phyloP scores from a whole-genome alignment of 2,113 vertebrate species.

The Centrocercus urophasianus region DNA sequence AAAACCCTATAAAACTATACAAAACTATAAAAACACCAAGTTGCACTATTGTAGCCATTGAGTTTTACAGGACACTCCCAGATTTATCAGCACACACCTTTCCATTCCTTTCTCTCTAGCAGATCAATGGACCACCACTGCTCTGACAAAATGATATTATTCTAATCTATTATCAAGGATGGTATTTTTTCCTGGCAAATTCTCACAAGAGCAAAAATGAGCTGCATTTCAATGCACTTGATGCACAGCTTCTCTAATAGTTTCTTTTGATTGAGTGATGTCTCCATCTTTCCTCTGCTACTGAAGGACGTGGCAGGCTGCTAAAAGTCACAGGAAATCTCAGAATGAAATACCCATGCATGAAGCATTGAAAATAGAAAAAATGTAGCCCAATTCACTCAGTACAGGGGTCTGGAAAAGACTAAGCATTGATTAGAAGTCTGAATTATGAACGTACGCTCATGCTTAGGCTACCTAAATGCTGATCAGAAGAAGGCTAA shows the following conservation, averaged over 20 bases:
- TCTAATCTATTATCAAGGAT: not conserved
- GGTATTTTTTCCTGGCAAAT: not conserved
- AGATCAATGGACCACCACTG: not conserved
- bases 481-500: not conserved
- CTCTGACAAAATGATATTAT: not conserved
- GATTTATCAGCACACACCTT: not conserved
- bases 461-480: not conserved
- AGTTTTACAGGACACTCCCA: not conserved
- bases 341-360: not conserved
- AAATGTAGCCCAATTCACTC: not conserved
- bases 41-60: not conserved
- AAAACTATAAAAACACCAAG: not conserved
- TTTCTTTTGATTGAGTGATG: not conserved
- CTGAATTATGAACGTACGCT: not conserved
- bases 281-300: not conserved
- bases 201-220: not conserved
- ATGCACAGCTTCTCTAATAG: not conserved
- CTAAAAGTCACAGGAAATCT: not conserved
- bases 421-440: not conserved
- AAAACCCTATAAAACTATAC: too few relatives aligned
- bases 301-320: not conserved
- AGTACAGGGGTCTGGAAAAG: not conserved
- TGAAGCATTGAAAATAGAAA: rapidly evolving
- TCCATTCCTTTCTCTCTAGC: not conserved
- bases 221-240: not conserved